These are phyloP conservation scores for Tribolium madens DNA, from an alignment of 1,140 invertebrate genomes.

Conservation along the genomic window DNA sequence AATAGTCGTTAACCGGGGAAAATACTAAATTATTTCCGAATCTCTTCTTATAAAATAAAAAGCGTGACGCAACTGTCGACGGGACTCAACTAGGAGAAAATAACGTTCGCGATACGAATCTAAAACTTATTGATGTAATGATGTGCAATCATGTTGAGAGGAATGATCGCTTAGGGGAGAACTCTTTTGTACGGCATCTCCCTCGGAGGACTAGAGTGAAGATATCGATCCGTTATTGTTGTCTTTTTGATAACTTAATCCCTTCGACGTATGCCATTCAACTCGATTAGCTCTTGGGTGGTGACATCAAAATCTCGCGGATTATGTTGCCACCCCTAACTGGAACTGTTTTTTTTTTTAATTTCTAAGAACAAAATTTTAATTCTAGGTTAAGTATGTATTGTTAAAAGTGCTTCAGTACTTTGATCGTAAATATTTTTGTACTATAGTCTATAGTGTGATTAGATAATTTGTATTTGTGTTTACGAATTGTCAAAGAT, in stretches of 20 bases:
- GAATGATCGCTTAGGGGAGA: conserved; percentile 3
- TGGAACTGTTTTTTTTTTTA: neutral
- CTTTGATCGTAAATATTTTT: no score
- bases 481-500: no score
- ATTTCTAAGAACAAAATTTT: no score
- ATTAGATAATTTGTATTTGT: no score
- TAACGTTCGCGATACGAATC: conserved; percentile 20
- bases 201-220: neutral
- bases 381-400: no score
- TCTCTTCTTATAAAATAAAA: neutral
- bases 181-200: neutral
- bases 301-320: neutral
- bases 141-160: conserved; percentile 32
- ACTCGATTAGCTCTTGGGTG: conserved; percentile 10
- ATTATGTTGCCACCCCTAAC: neutral
- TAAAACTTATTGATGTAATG: conserved; percentile 34
- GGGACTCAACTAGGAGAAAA: neutral
- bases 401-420: no score
- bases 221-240: conserved; percentile 12
- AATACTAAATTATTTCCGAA: neutral
- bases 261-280: neutral
- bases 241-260: conserved; percentile 26
- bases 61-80: neutral
- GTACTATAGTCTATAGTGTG: no score
- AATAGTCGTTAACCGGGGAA: neutral